phyloP scores from a whole-genome alignment of 2,888 invertebrate species.

The Eucera pruinosa region DNA sequence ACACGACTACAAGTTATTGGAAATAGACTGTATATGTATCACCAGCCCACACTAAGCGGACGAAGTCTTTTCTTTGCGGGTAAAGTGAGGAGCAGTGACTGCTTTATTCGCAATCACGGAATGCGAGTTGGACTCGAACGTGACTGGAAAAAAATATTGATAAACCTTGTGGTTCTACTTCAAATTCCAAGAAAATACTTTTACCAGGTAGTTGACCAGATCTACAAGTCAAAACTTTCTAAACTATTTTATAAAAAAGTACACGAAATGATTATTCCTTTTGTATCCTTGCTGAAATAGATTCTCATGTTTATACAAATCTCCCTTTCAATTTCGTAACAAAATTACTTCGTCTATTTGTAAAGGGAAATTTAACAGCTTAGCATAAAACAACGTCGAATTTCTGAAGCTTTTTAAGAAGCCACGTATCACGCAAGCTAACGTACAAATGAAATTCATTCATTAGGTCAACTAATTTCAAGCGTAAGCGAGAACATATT shows the following conservation, averaged over 20 bases:
- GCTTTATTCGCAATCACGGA: constrained; percentile 10
- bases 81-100: not conserved
- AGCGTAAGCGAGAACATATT: not conserved
- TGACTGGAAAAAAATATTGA: constrained; percentile 5
- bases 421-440: not conserved
- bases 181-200: too few species aligned
- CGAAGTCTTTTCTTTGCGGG: not conserved
- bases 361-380: too few species aligned
- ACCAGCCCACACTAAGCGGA: not conserved
- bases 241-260: too few species aligned
- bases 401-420: not conserved
- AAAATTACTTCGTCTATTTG: too few species aligned
- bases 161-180: not conserved
- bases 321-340: too few species aligned
- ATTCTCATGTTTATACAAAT: too few species aligned
- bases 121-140: not conserved
- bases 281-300: too few species aligned
- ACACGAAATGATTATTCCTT: not conserved
- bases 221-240: too few species aligned
- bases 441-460: constrained; percentile 15
- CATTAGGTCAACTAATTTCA: constrained; percentile 22
- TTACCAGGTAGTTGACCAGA: too few species aligned
- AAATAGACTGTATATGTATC: not conserved
- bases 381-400: not conserved
- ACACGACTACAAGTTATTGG: not conserved